phyloP scores from a whole-genome alignment of 2,888 invertebrate genomes.

The Eueremaeus valkanovi region DNA sequence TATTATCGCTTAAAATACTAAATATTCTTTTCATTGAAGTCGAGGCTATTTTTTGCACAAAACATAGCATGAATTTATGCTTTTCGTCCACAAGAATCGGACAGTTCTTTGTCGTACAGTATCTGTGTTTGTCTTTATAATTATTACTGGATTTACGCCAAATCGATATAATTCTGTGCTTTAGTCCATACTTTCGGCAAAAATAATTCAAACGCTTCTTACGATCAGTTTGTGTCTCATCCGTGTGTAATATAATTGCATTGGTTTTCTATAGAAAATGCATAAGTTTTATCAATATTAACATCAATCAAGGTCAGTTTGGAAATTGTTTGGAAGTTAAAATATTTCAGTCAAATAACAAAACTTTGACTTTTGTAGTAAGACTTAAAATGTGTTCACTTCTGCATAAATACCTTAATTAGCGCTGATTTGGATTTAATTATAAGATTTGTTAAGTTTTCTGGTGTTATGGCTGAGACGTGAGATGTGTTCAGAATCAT shows the following conservation, averaged over 20 bases:
- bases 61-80: constrained; percentile 45
- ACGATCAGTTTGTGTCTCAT: background rate
- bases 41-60: constrained; percentile 47
- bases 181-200: constrained; percentile 23
- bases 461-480: background rate
- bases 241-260: background rate
- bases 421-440: background rate
- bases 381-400: background rate
- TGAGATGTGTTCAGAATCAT: background rate
- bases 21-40: constrained; percentile 44
- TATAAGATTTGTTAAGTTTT: background rate
- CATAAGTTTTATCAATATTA: background rate
- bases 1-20: background rate
- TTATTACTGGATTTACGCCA: constrained; percentile 44
- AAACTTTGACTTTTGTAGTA: no score
- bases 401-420: background rate
- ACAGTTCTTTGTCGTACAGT: constrained; percentile 45
- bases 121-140: constrained; percentile 41
- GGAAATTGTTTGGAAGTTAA: background rate
- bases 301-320: background rate
- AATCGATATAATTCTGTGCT: constrained; percentile 21
- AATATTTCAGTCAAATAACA: no score
- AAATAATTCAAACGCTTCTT: background rate
- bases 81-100: constrained; percentile 45
- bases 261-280: background rate